A percentile compares a stretch with the other conserved stretches of the same genome.
Evolutionary conservation across 2,888 invertebrate species (phyloP).

Genomic region (Crossocerus cetratus): DNA sequence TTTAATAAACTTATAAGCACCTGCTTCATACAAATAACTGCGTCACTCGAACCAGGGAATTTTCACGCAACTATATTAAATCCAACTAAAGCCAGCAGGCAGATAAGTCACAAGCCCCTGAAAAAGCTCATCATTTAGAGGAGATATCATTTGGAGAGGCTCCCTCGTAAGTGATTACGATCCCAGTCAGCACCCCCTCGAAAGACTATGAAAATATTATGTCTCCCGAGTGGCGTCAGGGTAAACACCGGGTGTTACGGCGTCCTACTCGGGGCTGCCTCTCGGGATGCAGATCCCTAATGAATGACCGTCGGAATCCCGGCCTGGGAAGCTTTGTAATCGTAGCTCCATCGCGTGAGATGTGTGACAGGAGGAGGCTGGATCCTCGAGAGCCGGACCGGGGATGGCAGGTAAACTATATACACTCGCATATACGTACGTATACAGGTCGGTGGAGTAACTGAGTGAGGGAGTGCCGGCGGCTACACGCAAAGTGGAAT

Average conservation of each 20-base stretch:
- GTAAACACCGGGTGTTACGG: too few species aligned
- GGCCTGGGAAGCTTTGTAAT: conserved; percentile 47
- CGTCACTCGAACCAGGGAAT: too few species aligned
- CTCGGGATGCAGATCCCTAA: conserved; percentile 29
- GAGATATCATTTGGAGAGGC: too few species aligned
- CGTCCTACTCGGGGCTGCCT: conserved; percentile 15
- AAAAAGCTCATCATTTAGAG: too few species aligned
- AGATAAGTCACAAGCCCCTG: too few species aligned
- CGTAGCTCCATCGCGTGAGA: conserved; percentile 36
- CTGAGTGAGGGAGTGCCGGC: conserved; percentile 30
- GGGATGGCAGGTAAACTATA: not conserved
- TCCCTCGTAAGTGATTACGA: too few species aligned
- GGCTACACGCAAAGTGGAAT: conserved; percentile 38
- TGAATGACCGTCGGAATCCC: conserved; percentile 48
- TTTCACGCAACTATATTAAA: too few species aligned
- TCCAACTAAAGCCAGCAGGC: too few species aligned
- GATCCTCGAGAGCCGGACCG: not conserved
- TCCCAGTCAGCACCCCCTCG: too few species aligned
- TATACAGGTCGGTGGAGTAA: not conserved
- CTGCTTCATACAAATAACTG: too few species aligned
- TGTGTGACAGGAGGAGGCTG: conserved; percentile 32
- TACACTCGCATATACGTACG: conserved; percentile 5
- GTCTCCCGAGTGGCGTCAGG: too few species aligned
- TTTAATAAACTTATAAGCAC: not conserved
- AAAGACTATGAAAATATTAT: too few species aligned